phyloP scores from a whole-genome alignment of 1,140 invertebrate species.

The Drosophila arawakana region DNA sequence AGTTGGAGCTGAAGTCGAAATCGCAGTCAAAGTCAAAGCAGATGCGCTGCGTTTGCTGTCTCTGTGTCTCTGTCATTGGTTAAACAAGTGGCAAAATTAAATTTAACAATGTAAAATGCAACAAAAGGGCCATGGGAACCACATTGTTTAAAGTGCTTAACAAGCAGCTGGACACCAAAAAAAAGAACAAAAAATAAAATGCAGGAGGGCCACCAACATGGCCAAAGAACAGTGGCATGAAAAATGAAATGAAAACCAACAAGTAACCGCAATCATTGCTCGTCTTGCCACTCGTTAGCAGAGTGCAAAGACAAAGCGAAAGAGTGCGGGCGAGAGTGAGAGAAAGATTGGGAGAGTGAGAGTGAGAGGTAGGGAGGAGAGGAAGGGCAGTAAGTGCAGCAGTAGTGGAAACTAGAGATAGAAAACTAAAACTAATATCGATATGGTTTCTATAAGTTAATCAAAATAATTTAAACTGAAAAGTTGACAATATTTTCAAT shows the following conservation, averaged over 20 bases:
- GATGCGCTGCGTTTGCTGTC: conserved; percentile 47
- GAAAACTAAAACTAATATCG: too few species aligned
- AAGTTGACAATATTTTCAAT: too few species aligned
- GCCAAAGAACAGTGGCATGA: conserved; percentile 66
- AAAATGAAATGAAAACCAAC: conserved; percentile 79
- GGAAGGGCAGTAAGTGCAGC: neutral
- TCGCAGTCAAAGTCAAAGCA: conserved; percentile 44
- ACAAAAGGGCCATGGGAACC: neutral
- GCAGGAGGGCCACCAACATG: conserved; percentile 15
- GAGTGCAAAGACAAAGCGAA: conserved; percentile 12
- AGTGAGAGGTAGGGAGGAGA: neutral
- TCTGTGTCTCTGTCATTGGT: conserved; percentile 74
- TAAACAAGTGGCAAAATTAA: conserved; percentile 80
- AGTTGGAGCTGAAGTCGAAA: neutral
- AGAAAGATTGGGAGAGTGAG: neutral
- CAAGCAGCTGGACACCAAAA: conserved; percentile 50
- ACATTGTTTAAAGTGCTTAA: conserved; percentile 81
- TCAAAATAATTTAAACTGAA: too few species aligned
- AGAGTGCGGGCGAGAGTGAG: neutral
- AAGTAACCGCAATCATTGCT: conserved; percentile 81
- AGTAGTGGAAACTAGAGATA: conserved; percentile 1
- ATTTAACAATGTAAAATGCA: conserved; percentile 66
- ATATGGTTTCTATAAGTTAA: too few species aligned
- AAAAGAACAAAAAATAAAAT: neutral
- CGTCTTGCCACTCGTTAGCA: conserved; percentile 75